Base-by-base conservation (phyloP, 1,140 invertebrate species). In the Drosophila neocordata region DNA sequence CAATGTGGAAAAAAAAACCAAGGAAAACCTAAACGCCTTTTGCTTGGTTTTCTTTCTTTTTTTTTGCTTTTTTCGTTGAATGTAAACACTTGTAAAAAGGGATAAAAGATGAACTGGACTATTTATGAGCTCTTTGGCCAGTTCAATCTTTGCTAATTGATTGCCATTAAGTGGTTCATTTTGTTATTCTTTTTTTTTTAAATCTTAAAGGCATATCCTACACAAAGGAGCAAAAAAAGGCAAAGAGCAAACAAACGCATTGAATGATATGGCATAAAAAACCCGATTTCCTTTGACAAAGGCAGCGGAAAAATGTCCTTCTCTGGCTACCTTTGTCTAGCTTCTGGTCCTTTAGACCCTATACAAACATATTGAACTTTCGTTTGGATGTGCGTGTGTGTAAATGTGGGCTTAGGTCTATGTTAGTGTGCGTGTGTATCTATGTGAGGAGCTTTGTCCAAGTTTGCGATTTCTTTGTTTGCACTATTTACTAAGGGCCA, bases 351-450 rank as follows among this genome's bases (percentile, higher is more conserved):
- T 48, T 48, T 27, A 56, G 22, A 56, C 60, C 83, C 83, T 88
- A 83, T 76, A 76, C 75, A 87, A 87, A 87, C 83, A 88, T 78
- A 88, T 77, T 83, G 83, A 87, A 83, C 82, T 79, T 87, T 79
- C 83, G 74, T 71, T 82, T 72, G 68, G 2, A 15, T 48, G 15
- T 20, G 18, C 13, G 41, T 48, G 41, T 48, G 41, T 48, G 15
- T 44, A 8, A 24, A 24, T 24, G 22, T 24, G 22, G 4, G 22
- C 4, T 24, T 24, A 24, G 22, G 22, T 24, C n/a, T n/a, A n/a
- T n/a, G n/a, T 24, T 24, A 24, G 22, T 24, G 22, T 24, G 4
- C 6, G 38, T 44, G 41, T 48, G 41, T n/a, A n/a, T n/a, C n/a
- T n/a, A n/a, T 18, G 41, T 48, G 58, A 38, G 11, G 57, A 63